Percentiles rank a stretch among this genome's conserved stretches.
Conservation (phyloP, 1,140 invertebrate genomes). For the Dinoponera quadriceps region DNA sequence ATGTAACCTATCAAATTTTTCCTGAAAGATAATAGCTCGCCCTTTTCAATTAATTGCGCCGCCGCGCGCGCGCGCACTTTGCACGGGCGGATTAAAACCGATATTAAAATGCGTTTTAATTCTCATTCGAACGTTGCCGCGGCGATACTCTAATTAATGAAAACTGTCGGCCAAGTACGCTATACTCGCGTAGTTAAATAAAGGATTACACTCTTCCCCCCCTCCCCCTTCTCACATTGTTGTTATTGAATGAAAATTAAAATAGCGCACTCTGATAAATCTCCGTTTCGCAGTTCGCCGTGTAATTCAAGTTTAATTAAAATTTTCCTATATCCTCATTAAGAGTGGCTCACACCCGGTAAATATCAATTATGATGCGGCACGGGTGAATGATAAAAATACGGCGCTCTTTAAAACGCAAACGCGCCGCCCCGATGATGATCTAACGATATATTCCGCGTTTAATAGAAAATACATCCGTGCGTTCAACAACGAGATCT, state of each 20-base stretch:
- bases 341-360: slow-evolving; percentile 11
- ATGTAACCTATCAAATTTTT: background rate
- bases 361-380: background rate
- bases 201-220: slow-evolving; percentile 30
- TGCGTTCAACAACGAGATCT: no score
- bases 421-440: background rate
- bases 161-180: slow-evolving; percentile 8
- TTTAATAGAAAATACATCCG: no score
- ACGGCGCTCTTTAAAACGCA: background rate
- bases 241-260: slow-evolving; percentile 22
- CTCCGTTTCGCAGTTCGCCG: slow-evolving; percentile 23
- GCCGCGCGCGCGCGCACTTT: background rate
- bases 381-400: slow-evolving; percentile 1
- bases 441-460: background rate
- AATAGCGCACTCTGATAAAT: slow-evolving; percentile 33
- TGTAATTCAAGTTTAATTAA: slow-evolving; percentile 42
- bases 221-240: no score
- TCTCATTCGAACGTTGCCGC: background rate
- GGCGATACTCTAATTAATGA: slow-evolving; percentile 37
- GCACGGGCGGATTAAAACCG: slow-evolving; percentile 10
- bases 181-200: slow-evolving; percentile 44
- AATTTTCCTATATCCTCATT: slow-evolving; percentile 23
- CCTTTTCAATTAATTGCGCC: slow-evolving; percentile 14
- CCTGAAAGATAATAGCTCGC: background rate
- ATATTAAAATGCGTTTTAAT: slow-evolving; percentile 31